Conservation (phyloP, 2,113 vertebrate genomes). For the Rutilus rutilus region DNA sequence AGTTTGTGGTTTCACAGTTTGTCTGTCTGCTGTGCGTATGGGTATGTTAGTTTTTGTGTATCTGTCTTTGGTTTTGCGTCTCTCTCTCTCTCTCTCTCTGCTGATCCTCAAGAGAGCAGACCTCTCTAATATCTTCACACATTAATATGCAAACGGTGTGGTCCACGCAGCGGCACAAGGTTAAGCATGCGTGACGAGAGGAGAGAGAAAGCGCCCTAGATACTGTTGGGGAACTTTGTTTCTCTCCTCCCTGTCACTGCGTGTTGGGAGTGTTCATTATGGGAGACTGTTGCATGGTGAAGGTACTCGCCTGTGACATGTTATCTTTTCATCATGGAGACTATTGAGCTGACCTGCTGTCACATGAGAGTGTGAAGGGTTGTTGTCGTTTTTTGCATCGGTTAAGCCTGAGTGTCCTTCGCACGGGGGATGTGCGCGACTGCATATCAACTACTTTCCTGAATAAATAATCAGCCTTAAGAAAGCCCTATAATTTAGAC, state of each 20-base stretch:
- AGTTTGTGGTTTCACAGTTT: conserved; percentile 30
- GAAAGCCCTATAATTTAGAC: background rate
- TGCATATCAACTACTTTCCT: background rate
- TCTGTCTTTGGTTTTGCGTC: background rate
- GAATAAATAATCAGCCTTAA: background rate
- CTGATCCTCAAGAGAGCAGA: conserved; percentile 12
- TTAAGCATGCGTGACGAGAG: conserved; percentile 78
- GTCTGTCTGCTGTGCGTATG: background rate
- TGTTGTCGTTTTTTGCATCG: background rate
- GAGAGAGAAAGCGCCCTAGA: conserved; percentile 61
- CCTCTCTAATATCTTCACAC: conserved; percentile 56
- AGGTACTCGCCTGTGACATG: conserved; percentile 8
- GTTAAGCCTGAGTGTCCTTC: background rate
- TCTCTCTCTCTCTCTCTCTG: conserved; percentile 2
- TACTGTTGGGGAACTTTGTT: conserved; percentile 67
- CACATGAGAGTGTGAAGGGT: background rate
- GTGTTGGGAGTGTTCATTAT: conserved; percentile 33
- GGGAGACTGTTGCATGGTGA: conserved; percentile 1
- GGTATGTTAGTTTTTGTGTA: background rate
- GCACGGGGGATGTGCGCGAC: background rate
- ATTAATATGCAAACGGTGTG: conserved; percentile 74
- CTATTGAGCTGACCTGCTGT: conserved; percentile 11
- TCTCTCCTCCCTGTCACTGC: conserved; percentile 55
- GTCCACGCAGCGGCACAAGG: conserved; percentile 74
- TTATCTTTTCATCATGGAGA: conserved; percentile 3